phyloP scores from a whole-genome alignment of 2,797 vertebrate genomes.

The Betta splendens region DNA sequence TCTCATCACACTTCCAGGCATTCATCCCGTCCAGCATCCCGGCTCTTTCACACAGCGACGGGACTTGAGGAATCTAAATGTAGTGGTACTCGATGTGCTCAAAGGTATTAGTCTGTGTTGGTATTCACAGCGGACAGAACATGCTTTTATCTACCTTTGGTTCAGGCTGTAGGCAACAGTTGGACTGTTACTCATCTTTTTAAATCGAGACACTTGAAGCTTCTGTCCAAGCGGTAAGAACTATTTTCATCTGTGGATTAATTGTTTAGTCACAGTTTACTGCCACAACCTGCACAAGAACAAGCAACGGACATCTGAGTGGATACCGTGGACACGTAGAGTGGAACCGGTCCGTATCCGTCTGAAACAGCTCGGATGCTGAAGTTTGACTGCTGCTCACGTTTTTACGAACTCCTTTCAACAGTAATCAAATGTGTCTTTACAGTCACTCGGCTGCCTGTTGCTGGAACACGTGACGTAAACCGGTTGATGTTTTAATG shows the following conservation, averaged over 20 bases:
- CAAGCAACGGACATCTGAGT: background rate
- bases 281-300: constrained; percentile 12
- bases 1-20: constrained; percentile 84
- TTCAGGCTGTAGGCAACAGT: no score
- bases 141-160: constrained; percentile 31
- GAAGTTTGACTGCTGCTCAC: constrained; percentile 18
- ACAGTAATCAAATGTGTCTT: background rate
- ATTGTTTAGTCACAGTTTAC: constrained; percentile 32
- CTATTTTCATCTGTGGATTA: constrained; percentile 28
- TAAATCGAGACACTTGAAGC: constrained; percentile 41
- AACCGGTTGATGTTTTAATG: constrained; percentile 13
- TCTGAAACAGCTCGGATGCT: constrained; percentile 5
- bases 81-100: constrained; percentile 4
- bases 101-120: constrained; percentile 1
- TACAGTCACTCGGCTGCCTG: constrained; percentile 6
- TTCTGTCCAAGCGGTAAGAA: constrained; percentile 34
- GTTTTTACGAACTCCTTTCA: constrained; percentile 3
- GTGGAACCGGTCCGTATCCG: constrained; percentile 10
- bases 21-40: constrained; percentile 71
- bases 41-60: constrained; percentile 84
- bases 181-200: constrained; percentile 34
- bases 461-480: constrained; percentile 1
- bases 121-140: constrained; percentile 35
- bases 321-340: constrained; percentile 13
- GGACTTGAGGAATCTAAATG: constrained; percentile 14